Conservation (phyloP, 2,888 invertebrate species). For the Chloroclystis v-ata region DNA sequence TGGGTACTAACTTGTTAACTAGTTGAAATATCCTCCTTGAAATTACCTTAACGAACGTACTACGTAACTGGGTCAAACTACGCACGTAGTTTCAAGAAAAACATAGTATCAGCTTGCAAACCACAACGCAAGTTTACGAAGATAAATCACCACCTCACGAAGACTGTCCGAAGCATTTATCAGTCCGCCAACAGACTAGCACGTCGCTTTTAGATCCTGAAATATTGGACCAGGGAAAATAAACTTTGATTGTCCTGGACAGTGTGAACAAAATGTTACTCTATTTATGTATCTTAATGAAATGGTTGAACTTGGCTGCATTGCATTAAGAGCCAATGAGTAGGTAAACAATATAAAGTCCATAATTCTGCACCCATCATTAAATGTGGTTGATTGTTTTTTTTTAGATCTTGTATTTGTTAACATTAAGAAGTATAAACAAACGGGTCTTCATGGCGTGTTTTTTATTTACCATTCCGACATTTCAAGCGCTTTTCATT, state of each 20-base stretch:
- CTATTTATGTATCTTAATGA: too few species aligned
- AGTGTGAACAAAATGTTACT: neutral
- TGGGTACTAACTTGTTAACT: too few species aligned
- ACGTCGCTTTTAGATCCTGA: neutral
- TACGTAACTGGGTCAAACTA: neutral
- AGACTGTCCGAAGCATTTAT: constrained; percentile 11
- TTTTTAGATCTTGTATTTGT: too few species aligned
- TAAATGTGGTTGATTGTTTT: too few species aligned
- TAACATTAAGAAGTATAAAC: too few species aligned
- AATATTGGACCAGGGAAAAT: neutral
- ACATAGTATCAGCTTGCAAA: neutral
- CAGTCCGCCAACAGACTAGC: neutral
- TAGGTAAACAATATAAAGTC: too few species aligned
- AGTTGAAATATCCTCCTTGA: neutral
- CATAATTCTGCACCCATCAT: too few species aligned
- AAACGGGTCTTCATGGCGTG: too few species aligned
- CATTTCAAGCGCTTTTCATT: too few species aligned
- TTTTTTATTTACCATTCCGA: too few species aligned
- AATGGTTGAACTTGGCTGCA: too few species aligned
- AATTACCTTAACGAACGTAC: neutral
- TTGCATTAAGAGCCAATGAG: too few species aligned
- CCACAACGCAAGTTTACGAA: constrained; percentile 9
- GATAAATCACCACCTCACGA: constrained; percentile 15
- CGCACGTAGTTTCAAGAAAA: neutral
- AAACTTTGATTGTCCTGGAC: neutral